These are phyloP conservation scores for Agonopterix subpropinquella DNA, from an alignment of 2,888 invertebrate genomes.

Conservation along the genomic window DNA sequence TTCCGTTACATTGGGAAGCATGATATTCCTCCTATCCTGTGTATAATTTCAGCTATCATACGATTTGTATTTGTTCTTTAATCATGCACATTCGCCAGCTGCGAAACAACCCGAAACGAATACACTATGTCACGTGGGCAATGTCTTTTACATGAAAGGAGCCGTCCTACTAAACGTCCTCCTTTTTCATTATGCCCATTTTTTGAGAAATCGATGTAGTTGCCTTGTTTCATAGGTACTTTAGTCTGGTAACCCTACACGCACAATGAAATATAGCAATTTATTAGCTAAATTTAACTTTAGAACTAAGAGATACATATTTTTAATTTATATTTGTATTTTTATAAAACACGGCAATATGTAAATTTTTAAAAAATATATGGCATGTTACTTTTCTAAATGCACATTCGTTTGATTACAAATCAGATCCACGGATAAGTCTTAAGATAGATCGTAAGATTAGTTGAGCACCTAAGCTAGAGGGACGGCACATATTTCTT, in stretches of 20 bases:
- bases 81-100: too few relatives aligned
- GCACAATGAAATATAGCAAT: constrained; percentile 55
- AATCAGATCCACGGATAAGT: constrained; percentile 18
- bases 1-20: too few relatives aligned
- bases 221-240: too few relatives aligned
- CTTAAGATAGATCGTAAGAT: constrained; percentile 1
- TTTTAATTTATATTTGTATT: constrained; percentile 26
- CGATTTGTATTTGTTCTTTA: too few relatives aligned
- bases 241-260: constrained; percentile 16
- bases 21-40: too few relatives aligned
- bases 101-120: too few relatives aligned
- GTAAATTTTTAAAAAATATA: constrained; percentile 69
- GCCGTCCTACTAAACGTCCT: too few relatives aligned
- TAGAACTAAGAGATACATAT: constrained; percentile 18
- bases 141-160: too few relatives aligned
- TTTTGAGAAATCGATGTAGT: too few relatives aligned
- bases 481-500: constrained; percentile 23
- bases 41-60: too few relatives aligned
- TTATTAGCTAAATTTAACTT: constrained; percentile 27
- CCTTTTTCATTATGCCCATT: too few relatives aligned
- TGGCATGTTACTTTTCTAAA: constrained; percentile 71
- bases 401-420: constrained; percentile 21
- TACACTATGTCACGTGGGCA: too few relatives aligned
- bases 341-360: constrained; percentile 48
- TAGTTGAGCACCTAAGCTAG: constrained; percentile 35